These are phyloP conservation scores for Catharus fuscescens DNA, from an alignment of 2,113 vertebrate species.

Conservation along the genomic window DNA sequence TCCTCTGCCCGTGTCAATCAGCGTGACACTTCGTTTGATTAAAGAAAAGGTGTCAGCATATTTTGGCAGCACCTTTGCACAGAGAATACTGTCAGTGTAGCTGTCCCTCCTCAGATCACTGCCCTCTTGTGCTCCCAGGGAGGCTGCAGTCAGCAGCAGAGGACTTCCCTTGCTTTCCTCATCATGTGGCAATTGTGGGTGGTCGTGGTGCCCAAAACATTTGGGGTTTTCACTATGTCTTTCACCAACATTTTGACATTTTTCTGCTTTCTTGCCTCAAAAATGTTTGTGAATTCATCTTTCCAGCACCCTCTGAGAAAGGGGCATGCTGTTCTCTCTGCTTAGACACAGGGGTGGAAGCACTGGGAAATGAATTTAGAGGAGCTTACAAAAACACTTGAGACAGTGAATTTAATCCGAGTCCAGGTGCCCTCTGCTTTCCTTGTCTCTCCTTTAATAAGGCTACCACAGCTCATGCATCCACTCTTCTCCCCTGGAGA, in stretches of 20 bases:
- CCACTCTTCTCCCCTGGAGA: background rate
- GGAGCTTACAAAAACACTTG: background rate
- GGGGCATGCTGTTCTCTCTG: background rate
- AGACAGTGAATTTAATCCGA: background rate
- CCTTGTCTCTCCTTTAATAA: background rate
- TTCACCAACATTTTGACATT: background rate
- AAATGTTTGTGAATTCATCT: background rate
- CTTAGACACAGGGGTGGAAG: background rate
- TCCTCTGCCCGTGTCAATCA: background rate
- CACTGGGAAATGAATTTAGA: background rate
- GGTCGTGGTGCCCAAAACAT: background rate
- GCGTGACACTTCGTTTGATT: fast-evolving
- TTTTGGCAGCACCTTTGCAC: background rate
- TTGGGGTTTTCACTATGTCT: background rate
- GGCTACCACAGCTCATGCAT: background rate
- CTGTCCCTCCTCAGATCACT: background rate
- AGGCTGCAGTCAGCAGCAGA: background rate
- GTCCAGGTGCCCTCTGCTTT: background rate
- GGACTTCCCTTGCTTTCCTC: background rate
- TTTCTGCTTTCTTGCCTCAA: background rate
- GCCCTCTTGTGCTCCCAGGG: background rate
- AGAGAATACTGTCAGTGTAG: background rate
- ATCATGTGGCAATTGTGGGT: background rate
- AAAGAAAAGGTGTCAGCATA: background rate
- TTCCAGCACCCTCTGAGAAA: background rate